A percentile compares a stretch with the other conserved stretches of the same genome.
Evolutionary conservation across 2,113 vertebrate species (phyloP).

Genomic region (Acanthisitta chloris): DNA sequence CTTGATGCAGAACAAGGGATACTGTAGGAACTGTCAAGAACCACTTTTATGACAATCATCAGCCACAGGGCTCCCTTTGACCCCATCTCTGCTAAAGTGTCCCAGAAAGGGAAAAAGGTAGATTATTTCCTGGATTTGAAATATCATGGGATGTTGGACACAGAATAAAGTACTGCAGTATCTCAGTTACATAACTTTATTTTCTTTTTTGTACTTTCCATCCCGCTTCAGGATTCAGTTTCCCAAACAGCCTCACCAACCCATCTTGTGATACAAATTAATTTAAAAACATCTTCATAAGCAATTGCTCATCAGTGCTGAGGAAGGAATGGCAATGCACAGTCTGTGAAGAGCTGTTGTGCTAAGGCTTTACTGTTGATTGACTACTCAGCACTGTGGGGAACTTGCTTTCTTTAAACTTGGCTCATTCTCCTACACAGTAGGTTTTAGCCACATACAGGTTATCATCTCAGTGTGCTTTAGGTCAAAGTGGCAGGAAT

Average conservation of each 20-base stretch:
- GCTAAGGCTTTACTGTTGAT: background rate
- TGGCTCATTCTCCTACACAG: background rate
- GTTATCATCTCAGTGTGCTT: background rate
- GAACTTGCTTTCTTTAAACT: background rate
- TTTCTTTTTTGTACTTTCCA: background rate
- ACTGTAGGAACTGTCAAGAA: background rate
- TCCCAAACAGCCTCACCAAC: background rate
- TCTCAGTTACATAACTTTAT: background rate
- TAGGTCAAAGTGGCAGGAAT: background rate
- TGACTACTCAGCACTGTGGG: background rate
- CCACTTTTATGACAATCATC: rapidly evolving
- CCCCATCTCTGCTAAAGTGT: background rate
- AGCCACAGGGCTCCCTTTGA: background rate
- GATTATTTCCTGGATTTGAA: background rate
- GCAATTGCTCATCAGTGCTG: background rate
- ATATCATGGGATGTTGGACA: background rate
- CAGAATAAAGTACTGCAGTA: background rate
- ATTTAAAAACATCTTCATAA: background rate
- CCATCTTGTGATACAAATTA: background rate
- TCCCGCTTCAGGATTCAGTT: background rate
- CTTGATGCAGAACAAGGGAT: background rate
- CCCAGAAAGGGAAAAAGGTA: background rate
- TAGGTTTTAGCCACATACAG: background rate
- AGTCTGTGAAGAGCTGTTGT: background rate
- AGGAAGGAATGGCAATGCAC: background rate